Percentiles rank a stretch among this genome's conserved stretches.
phyloP scores from a whole-genome alignment of 2,888 invertebrate genomes.

The Microctonus aethiopoides region DNA sequence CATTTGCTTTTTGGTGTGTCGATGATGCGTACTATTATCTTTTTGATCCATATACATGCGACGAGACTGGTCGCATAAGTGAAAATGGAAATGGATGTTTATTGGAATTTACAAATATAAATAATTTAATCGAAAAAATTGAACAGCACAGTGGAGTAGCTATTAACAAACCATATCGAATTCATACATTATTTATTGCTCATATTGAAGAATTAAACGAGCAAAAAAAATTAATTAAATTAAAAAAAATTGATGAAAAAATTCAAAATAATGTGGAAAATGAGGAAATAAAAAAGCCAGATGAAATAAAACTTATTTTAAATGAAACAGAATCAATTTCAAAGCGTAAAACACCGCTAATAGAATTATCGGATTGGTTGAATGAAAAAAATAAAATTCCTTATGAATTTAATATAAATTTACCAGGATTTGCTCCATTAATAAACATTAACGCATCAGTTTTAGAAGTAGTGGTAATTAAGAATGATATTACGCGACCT shows the following conservation, averaged over 20 bases:
- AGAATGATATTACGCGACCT: slow-evolving; percentile 55
- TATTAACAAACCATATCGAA: slow-evolving; percentile 47
- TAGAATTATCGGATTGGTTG: slow-evolving; percentile 55
- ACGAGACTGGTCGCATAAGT: slow-evolving; percentile 48
- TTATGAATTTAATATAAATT: slow-evolving; percentile 39
- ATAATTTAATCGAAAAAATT: slow-evolving; percentile 49
- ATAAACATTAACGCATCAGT: slow-evolving; percentile 53
- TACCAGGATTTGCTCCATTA: slow-evolving; percentile 50
- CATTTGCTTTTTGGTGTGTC: slow-evolving; percentile 59
- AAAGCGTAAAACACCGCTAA: slow-evolving; percentile 28
- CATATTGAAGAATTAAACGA: slow-evolving; percentile 49
- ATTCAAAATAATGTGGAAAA: neutral
- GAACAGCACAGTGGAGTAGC: slow-evolving; percentile 46
- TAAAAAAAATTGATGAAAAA: slow-evolving; percentile 14
- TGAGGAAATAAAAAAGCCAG: slow-evolving; percentile 2
- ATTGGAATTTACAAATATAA: slow-evolving; percentile 48
- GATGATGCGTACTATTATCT: slow-evolving; percentile 50
- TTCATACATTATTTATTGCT: slow-evolving; percentile 54
- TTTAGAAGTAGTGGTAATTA: slow-evolving; percentile 55
- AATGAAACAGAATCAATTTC: slow-evolving; percentile 7
- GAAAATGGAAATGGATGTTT: slow-evolving; percentile 50
- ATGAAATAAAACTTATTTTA: slow-evolving; percentile 2
- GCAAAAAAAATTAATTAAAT: slow-evolving; percentile 22
- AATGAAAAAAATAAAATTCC: slow-evolving; percentile 34
- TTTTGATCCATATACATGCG: slow-evolving; percentile 61